Base-by-base conservation (phyloP, 2,113 vertebrate genomes). In the Calypte anna region DNA sequence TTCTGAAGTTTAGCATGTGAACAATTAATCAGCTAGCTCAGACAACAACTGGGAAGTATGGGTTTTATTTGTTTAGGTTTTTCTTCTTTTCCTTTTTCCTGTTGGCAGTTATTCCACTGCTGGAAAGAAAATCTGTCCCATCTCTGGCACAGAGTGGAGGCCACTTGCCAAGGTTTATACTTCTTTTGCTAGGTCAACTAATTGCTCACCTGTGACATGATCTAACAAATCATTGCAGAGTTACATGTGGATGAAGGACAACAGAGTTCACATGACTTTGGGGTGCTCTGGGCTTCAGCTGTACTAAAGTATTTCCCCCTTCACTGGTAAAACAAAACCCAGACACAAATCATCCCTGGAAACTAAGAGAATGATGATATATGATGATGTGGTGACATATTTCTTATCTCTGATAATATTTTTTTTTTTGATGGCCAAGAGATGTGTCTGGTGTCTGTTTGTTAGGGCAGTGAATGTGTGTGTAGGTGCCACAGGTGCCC, bases 221-320 rank as follows among this genome's bases (percentile, higher is more conserved):
- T 21, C 44, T 3, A 11, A 8, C 68, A 59, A 24, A 25, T 67
- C 33, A 30, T 30, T 74, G 64, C 53, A 78, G 68, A 51, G 28
- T 48, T 53, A 25, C 1, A 0, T 7, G 27, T 57, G 31, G 36
- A 12, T 79, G 50, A 51, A 87, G 15, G 59, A 73, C 31, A 64
- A 23, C 12, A 40, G 36, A 77, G 72, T 84, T 74, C 48, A 9
- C 0, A 0, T 0, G 2, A 15, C 8, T 55, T 86, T 58, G 46
- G n/a, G 28, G n/a, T 33, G 70, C 7, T 55, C 82, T 58, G 46
- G n/a, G 27, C 27, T 38, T 78, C 75, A 59, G 38, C 22, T 57
- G 2, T 12, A 14, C 8, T 51, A 9, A 85, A 63, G 7, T 48
- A 53, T 43, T 90, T 72, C 14, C 36, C 9, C 3, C 12, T 22